Conservation (phyloP, 2,113 vertebrate genomes). For the Corvus cornix region DNA sequence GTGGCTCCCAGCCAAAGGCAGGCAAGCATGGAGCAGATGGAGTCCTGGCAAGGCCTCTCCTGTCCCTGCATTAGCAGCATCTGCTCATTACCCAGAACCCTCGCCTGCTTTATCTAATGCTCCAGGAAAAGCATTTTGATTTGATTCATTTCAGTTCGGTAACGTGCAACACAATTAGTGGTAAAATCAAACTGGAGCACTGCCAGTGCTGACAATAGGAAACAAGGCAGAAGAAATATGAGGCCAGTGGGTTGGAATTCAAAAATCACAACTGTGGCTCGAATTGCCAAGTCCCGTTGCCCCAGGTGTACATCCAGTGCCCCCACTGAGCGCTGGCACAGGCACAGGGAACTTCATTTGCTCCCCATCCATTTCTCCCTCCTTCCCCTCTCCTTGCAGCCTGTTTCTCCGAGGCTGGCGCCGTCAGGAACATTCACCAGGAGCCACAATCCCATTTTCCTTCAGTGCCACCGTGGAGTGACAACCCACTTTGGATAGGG, state of each 20-base stretch:
- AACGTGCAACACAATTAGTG: constrained; percentile 84
- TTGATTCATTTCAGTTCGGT: constrained; percentile 83
- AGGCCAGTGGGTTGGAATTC: constrained; percentile 81
- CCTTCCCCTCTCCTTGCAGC: background rate
- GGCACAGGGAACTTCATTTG: background rate
- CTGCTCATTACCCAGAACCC: constrained; percentile 86
- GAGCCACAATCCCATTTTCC: background rate
- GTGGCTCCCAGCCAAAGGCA: constrained; percentile 78
- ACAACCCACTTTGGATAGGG: background rate
- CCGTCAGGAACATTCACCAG: background rate
- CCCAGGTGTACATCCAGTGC: constrained; percentile 63
- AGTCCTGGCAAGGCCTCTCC: constrained; percentile 79
- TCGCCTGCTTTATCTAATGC: constrained; percentile 81
- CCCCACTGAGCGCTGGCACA: constrained; percentile 28
- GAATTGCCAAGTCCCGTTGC: constrained; percentile 67
- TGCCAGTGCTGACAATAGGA: constrained; percentile 81
- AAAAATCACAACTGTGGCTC: constrained; percentile 80
- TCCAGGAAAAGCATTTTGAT: constrained; percentile 86
- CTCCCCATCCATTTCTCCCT: background rate
- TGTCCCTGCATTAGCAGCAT: constrained; percentile 85
- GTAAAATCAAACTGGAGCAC: constrained; percentile 79
- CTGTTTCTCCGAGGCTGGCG: background rate
- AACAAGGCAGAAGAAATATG: constrained; percentile 82
- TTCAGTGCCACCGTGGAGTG: background rate
- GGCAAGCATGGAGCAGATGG: constrained; percentile 83